These are phyloP conservation scores for Laterallus jamaicensis DNA, from an alignment of 2,113 vertebrate genomes.

Conservation along the genomic window DNA sequence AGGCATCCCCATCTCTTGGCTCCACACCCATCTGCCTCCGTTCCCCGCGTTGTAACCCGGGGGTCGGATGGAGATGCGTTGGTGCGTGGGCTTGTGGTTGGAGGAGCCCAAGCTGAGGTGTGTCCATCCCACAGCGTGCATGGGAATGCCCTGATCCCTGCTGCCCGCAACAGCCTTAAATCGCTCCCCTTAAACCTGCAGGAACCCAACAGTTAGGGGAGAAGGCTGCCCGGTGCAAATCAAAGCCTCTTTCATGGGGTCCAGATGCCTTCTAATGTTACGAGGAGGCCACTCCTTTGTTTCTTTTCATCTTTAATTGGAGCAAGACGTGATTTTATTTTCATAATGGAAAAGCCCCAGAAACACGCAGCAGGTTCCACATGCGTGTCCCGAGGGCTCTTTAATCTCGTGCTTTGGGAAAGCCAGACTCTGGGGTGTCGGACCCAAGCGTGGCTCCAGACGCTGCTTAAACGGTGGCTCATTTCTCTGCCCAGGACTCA, in stretches of 20 bases:
- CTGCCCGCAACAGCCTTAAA: not conserved
- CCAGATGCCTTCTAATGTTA: slow-evolving; percentile 25
- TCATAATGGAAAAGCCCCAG: not conserved
- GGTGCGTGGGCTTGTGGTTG: not conserved
- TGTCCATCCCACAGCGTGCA: fast-evolving
- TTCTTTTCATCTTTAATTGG: slow-evolving; percentile 61
- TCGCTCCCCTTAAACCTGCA: not conserved
- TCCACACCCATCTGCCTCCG: fast-evolving
- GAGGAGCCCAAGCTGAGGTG: not conserved
- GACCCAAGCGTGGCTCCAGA: not conserved
- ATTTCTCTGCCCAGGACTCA: not conserved
- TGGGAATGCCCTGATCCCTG: not conserved
- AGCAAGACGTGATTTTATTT: not conserved
- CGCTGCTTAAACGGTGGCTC: not conserved
- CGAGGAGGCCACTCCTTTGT: not conserved
- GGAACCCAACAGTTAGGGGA: not conserved
- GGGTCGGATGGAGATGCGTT: fast-evolving
- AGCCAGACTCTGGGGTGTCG: not conserved
- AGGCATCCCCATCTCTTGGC: not conserved
- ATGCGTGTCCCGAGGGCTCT: not conserved
- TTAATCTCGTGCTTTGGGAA: slow-evolving; percentile 6
- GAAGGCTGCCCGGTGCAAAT: not conserved
- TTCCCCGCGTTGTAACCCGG: fast-evolving
- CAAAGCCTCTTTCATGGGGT: not conserved
- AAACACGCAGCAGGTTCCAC: not conserved